phyloP scores from a whole-genome alignment of 2,113 vertebrate species.

The Oenanthe melanoleuca region DNA sequence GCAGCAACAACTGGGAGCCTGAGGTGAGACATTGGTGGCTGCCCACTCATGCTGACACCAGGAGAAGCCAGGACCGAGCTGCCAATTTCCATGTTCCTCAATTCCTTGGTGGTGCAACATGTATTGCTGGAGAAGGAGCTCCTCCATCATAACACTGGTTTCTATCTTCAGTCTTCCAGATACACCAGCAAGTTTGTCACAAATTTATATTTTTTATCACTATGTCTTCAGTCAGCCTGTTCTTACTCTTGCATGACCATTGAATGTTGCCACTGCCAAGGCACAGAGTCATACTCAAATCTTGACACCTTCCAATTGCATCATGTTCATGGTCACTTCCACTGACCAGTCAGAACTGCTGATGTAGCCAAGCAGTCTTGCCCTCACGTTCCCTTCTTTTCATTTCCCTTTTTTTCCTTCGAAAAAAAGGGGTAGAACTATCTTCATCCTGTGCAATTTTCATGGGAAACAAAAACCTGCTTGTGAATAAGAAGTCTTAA shows the following conservation, averaged over 20 bases:
- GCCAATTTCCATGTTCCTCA: not conserved
- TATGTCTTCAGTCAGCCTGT: not conserved
- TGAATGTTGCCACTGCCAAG: not conserved
- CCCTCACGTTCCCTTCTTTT: not conserved
- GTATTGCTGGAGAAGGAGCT: not conserved
- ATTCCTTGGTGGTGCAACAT: not conserved
- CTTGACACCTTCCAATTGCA: not conserved
- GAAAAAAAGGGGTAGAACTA: not conserved
- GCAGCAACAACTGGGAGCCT: not conserved
- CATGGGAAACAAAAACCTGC: not conserved
- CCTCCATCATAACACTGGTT: not conserved
- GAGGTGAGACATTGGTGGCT: not conserved
- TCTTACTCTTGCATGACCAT: rapidly evolving
- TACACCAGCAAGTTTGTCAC: not conserved
- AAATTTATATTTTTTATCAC: not conserved
- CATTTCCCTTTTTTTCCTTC: not conserved
- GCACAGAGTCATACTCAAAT: not conserved
- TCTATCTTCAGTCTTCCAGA: not conserved
- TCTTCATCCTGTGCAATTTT: not conserved
- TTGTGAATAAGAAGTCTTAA: not conserved
- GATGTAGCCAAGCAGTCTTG: not conserved
- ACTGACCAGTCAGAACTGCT: not conserved
- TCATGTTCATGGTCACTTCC: not conserved
- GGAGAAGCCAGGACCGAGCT: not conserved
- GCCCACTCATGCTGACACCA: not conserved